Percentiles rank a stretch among this genome's conserved stretches.
These are phyloP conservation scores for Chamaedrilus cognettii DNA, from an alignment of 2,888 invertebrate species.

Conservation along the genomic window DNA sequence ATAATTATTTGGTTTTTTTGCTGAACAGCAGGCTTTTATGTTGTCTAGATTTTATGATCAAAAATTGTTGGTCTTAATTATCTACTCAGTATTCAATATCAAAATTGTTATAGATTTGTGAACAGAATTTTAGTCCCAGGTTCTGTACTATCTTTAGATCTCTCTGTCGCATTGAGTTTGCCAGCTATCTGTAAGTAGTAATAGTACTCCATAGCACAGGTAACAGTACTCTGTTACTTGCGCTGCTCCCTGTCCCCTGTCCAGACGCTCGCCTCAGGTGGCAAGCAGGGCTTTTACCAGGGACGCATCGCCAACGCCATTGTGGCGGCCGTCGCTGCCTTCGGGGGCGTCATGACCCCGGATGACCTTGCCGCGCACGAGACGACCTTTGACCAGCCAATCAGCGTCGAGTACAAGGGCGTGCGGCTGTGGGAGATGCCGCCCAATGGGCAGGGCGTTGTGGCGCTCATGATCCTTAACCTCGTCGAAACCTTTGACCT, in stretches of 20 bases:
- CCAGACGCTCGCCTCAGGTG: conserved; percentile 45
- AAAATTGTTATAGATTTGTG: no score
- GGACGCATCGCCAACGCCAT: conserved; percentile 52
- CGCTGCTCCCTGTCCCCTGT: not conserved
- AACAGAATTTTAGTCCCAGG: no score
- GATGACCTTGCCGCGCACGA: conserved; percentile 52
- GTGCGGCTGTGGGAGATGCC: conserved; percentile 58
- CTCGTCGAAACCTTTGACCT: conserved; percentile 56
- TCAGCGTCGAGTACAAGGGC: conserved; percentile 49
- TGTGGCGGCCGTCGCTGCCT: conserved; percentile 44
- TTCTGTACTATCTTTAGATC: no score
- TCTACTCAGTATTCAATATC: no score
- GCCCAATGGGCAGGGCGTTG: conserved; percentile 60
- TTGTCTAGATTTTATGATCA: no score
- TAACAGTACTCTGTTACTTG: no score
- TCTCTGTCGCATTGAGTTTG: no score
- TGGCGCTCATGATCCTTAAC: conserved; percentile 57
- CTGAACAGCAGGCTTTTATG: no score
- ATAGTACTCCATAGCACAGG: no score
- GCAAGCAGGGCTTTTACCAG: conserved; percentile 52
- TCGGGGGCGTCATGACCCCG: conserved; percentile 50
- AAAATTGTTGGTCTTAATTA: no score
- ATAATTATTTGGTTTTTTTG: no score
- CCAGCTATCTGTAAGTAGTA: not conserved
- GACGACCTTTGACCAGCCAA: conserved; percentile 47